Base-by-base conservation (phyloP, 2,797 vertebrate species). In the Scyliorhinus canicula region DNA sequence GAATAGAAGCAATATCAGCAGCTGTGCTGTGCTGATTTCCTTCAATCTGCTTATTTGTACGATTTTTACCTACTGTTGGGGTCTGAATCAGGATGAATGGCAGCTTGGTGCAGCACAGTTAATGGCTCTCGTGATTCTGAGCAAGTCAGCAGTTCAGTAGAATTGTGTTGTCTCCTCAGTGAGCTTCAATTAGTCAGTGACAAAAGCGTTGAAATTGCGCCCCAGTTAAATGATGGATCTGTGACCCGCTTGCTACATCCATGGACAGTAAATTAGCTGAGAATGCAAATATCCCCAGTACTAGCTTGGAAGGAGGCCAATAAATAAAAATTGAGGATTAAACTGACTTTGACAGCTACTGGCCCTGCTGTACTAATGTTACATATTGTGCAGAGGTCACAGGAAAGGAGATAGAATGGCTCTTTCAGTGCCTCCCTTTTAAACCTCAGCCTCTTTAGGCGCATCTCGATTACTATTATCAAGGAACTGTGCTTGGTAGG, bases 391-490 rank as follows among this genome's bases (percentile, higher is more conserved):
- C 40, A 65, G 35, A 63, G 60, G 57, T 63, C 47, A 44, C 7
- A 91, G 21, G 3, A 60, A 65, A 91, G 8, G 57, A 65, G n/a
- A 65, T 91, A 65, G 60, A 65, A 44, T 12, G 12, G n/a, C n/a
- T 63, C n/a, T 63, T 91, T 63, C 88, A 91, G 60, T 65, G 7
- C n/a, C 88, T 91, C n/a, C 24, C n/a, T 91, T 91, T 65, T 65
- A 91, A 91, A 65, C 57, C 24, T 65, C 7, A n/a, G 40, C 60
- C 85, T 65, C 35, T 44, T 65, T 65, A 26, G 88, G n/a, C 60
- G 24, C n/a, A 91, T 65, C 60, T 91, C n/a, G 26, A 91, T 91
- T 91, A 57, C 40, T 63, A 91, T 91, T 63, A 91, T 65, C 26
- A 63, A 91, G 57, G 40, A 63, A n/a, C 19, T 65, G 8, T 65